Conservation (phyloP, 2,797 vertebrate genomes). For the Hyperoplus lanceolatus region DNA sequence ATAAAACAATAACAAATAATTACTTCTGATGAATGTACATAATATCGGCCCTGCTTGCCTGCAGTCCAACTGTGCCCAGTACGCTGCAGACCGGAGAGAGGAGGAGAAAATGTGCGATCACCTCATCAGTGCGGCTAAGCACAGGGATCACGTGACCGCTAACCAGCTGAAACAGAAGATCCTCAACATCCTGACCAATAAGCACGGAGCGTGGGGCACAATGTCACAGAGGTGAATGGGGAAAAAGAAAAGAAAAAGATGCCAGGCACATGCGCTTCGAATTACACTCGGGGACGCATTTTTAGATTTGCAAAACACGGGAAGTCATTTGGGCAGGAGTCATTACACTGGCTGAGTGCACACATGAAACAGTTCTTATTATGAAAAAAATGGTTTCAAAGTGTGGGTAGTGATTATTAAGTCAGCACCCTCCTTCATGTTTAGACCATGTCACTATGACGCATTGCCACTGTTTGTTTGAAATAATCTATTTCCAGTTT, state of each 20-base stretch:
- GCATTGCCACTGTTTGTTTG: not conserved
- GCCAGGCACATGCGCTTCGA: not conserved
- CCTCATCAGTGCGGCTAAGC: constrained; percentile 97
- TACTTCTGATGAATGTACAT: too few species aligned
- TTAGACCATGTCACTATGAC: not conserved
- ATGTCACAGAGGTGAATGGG: constrained; percentile 93
- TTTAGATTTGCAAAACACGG: constrained; percentile 4
- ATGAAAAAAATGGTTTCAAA: constrained; percentile 2
- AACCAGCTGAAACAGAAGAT: constrained; percentile 99
- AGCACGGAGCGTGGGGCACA: constrained; percentile 98
- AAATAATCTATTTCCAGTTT: not conserved
- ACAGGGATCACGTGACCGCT: constrained; percentile 97
- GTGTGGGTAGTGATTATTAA: not conserved
- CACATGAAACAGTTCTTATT: not conserved
- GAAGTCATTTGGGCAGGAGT: constrained; percentile 6
- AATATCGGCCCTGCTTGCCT: not conserved
- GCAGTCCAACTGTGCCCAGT: constrained; percentile 98
- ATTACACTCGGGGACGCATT: not conserved
- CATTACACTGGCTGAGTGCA: not conserved
- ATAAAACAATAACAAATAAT: too few species aligned
- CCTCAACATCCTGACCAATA: constrained; percentile 98
- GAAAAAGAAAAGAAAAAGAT: not conserved
- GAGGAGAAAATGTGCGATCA: constrained; percentile 99
- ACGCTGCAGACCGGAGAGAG: constrained; percentile 95
- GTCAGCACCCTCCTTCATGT: not conserved